phyloP scores from a whole-genome alignment of 2,113 vertebrate genomes.

The Halcyon malimbica region DNA sequence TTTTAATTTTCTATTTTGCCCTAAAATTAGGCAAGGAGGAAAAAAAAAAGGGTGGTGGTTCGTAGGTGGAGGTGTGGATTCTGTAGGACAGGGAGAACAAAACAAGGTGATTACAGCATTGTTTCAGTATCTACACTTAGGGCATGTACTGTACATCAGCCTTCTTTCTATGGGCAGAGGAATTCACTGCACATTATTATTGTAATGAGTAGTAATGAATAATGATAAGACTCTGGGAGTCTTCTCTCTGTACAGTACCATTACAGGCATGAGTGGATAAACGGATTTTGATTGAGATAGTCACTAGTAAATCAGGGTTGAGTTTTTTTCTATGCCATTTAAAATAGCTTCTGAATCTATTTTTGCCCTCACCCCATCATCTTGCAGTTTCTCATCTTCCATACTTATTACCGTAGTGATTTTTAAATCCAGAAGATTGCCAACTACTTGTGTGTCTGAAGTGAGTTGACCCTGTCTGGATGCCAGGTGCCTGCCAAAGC shows the following conservation, averaged over 20 bases:
- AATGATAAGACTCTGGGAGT: neutral
- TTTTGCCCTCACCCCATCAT: neutral
- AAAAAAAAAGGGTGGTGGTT: rapidly evolving
- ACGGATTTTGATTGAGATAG: slow-evolving; percentile 23
- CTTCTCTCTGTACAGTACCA: neutral
- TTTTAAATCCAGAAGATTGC: neutral
- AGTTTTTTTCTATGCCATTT: neutral
- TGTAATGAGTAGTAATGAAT: slow-evolving; percentile 8
- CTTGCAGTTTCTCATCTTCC: neutral
- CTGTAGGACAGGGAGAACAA: neutral
- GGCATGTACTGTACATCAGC: neutral
- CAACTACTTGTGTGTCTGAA: neutral
- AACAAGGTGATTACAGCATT: neutral
- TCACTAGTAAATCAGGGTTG: neutral
- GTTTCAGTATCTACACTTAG: neutral
- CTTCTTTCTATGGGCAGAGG: neutral
- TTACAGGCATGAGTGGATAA: slow-evolving; percentile 38
- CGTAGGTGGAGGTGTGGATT: neutral
- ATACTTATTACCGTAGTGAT: neutral
- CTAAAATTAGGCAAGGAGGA: neutral
- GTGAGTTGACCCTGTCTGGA: neutral
- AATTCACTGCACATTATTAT: neutral
- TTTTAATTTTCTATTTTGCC: neutral
- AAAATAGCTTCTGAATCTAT: neutral
- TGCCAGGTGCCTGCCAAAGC: neutral